Base-by-base conservation (phyloP, 64 coral and sea anemone species). In the Hydrozoanthus tunicans region DNA sequence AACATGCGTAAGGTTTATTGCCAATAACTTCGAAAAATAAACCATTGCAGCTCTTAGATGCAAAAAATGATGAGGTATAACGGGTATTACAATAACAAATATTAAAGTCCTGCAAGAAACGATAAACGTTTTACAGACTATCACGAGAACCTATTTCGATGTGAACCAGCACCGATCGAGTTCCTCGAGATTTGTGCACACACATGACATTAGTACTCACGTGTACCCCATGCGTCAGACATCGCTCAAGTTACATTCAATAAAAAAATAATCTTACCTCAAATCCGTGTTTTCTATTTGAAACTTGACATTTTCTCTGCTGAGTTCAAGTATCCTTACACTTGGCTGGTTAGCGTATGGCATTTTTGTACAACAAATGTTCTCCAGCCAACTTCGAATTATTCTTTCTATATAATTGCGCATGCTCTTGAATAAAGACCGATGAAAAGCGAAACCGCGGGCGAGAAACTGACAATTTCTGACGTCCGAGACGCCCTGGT, bases 221-320 rank as follows among this genome's bases (percentile, higher is more conserved):
- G 32, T 43, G 32, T 43, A 43, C 32, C 2, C 0, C 32, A 43
- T 43, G 32, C 32, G 32, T 1, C 32, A 43, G 32, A 43, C 32
- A 43, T 43, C 32, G 32, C 32, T 43, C 32, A 43, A 43, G 32
- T 43, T 43, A 43, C 51, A n/a, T 9, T 6, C 20, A 69, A 6
- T 9, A 59, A 60, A 56, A 27, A 1, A 26, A 20, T 6, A 27
- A 6, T 27, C 68, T 52, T 81, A 99, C 97, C 97, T 99, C 25
- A 99, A 81, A 78, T 96, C 97, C 67, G 97, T 99, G 62, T 99
- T 99, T 82, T 99, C 97, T 7, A 99, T 91, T n/a, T 92, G 84
- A 93, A 99, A 99, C 73, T 99, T 99, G 43, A 99, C 92, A 94
- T 99, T 99, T 90, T 99, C 97, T 27, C 96, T 94, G 51, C 94